Base-by-base conservation (phyloP, 92 coral and sea anemone species). In the Porites lobata region DNA sequence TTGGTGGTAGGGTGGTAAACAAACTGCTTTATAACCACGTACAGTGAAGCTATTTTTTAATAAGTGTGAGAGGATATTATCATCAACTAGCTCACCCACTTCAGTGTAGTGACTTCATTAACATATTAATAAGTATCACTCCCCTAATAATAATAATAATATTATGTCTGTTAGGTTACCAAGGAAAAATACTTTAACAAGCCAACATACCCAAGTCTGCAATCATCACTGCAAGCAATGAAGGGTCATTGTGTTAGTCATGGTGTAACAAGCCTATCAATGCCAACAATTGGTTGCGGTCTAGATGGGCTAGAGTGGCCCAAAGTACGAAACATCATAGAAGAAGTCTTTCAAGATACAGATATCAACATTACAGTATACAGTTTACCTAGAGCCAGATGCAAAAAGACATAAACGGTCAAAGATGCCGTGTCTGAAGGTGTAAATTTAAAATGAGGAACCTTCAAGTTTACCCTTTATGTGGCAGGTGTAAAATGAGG, bases 271-370 rank as follows among this genome's bases (percentile, higher is more conserved):
- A 74, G 83, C 67, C 64, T 96, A 59, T 92, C 96, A 54, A 96
- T 96, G 98, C 99, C 99, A 32, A 82, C 81, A 68, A 96, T 96
- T 24, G 99, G 99, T 32, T 96, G 99, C 71, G 99, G 99, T 58
- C 86, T 96, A 50, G 99, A 96, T 90, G 84, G 90, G 11, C 85
- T 96, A 17, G 85, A 95, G 14, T 96, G 99, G 99, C 8, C 87
- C 43, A 83, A 82, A 78, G 99, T 95, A 43, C 69, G 64, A 83
- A 71, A 86, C 6, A 81, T 93, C 64, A 90, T 96, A 79, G 79
- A 50, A 17, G 83, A 92, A 43, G 94, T 91, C 15, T 96, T 95
- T 90, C 57, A 90, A 59, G 92, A 87, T 29, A 92, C 92, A 21
- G 77, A 84, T 80, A 72, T 95, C 52, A 65, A 81, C 20, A 69